Evolutionary conservation across 2,113 vertebrate genomes (phyloP).

Genomic region (Mohoua ochrocephala): DNA sequence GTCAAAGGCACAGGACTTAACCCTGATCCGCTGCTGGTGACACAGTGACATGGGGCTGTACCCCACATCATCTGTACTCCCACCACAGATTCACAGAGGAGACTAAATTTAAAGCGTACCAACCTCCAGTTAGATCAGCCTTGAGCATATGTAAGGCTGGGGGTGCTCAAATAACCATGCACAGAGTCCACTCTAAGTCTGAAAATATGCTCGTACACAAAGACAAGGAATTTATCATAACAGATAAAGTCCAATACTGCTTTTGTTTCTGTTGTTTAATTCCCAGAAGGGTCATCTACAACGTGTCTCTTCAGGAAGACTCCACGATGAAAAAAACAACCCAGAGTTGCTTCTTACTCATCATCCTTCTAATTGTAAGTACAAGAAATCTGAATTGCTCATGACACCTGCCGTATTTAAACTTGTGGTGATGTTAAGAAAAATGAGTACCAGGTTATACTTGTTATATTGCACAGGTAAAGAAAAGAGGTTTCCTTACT

Average conservation of each 20-base stretch:
- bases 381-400: background rate
- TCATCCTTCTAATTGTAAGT: conserved; percentile 69
- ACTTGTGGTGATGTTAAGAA: background rate
- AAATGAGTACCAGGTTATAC: background rate
- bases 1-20: background rate
- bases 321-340: conserved; percentile 52
- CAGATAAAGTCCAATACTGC: background rate
- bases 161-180: background rate
- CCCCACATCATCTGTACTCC: background rate
- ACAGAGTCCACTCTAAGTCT: background rate
- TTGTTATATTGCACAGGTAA: background rate
- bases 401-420: background rate
- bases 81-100: background rate
- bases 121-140: background rate
- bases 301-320: background rate
- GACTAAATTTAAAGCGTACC: background rate
- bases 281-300: conserved; percentile 6
- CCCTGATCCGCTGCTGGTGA: background rate
- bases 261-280: conserved; percentile 11
- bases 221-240: background rate
- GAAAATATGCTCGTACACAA: background rate
- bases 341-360: conserved; percentile 46
- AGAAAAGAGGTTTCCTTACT: background rate
- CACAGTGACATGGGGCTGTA: background rate
- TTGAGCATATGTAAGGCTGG: background rate